Evolutionary conservation across 2,797 vertebrate genomes (phyloP).

Genomic region (Pteronotus mesoamericanus): DNA sequence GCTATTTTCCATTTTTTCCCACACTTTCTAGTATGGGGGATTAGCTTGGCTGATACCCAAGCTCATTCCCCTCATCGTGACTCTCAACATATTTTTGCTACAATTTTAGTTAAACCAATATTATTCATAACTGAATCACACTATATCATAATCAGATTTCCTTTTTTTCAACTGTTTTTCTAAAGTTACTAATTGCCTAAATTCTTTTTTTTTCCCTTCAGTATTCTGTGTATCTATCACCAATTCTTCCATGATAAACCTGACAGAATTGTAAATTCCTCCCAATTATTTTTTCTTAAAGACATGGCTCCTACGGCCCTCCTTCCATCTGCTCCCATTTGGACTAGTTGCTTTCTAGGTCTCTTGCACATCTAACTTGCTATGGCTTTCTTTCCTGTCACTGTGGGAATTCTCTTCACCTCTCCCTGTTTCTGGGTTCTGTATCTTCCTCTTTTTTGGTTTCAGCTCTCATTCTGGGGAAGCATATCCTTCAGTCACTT

Average conservation of each 20-base stretch:
- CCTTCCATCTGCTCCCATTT: not conserved
- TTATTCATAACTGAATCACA: not conserved
- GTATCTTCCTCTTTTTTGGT: not conserved
- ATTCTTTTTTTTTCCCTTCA: not conserved
- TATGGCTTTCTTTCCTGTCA: not conserved
- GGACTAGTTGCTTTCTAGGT: not conserved
- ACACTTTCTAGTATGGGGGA: not conserved
- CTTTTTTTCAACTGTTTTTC: not conserved
- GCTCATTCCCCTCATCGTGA: not conserved
- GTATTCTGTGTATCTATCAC: not conserved
- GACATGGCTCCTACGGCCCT: not conserved
- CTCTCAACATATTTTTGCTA: not conserved
- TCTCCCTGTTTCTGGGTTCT: not conserved
- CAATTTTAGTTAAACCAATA: not conserved
- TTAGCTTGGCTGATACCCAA: not conserved
- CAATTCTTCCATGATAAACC: not conserved
- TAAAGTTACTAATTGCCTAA: not conserved
- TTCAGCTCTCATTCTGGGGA: not conserved
- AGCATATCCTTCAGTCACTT: not conserved
- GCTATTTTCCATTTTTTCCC: not conserved
- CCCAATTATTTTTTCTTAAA: not conserved
- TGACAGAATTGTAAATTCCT: not conserved
- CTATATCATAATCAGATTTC: not conserved
- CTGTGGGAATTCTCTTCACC: not conserved
- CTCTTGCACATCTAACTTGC: not conserved